These are phyloP conservation scores for Drosophila ustulata DNA, from an alignment of 2,888 invertebrate genomes.

Conservation along the genomic window DNA sequence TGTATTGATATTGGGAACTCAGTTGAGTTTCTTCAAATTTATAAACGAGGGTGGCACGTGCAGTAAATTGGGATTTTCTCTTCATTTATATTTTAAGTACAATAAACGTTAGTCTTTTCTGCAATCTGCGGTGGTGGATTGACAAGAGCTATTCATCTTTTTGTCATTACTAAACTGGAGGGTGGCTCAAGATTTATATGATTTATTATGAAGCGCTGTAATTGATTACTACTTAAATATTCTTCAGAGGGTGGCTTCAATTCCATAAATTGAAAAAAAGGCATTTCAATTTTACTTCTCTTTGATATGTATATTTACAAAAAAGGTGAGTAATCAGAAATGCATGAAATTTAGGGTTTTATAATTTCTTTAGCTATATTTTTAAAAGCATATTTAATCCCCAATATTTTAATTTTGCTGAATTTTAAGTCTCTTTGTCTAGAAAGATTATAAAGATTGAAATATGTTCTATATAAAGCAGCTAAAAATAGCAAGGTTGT, in stretches of 20 bases:
- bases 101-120: not conserved
- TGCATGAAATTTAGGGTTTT: too few species aligned
- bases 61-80: not conserved
- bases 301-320: not conserved
- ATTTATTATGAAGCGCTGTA: not conserved
- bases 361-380: too few species aligned
- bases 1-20: conserved; percentile 8
- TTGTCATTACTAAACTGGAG: not conserved
- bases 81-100: not conserved
- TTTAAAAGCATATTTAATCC: too few species aligned
- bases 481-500: not conserved
- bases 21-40: not conserved
- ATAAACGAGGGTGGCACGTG: not conserved
- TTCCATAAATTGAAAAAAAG: not conserved
- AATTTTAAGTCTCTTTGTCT: not conserved
- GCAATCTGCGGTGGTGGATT: not conserved
- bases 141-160: not conserved
- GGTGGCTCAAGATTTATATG: not conserved
- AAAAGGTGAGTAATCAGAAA: too few species aligned
- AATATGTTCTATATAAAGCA: not conserved
- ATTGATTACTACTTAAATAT: not conserved
- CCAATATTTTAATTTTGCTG: not conserved
- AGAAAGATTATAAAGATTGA: not conserved
- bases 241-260: not conserved
- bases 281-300: not conserved